Base-by-base conservation (phyloP, 2,113 vertebrate genomes). In the Etheostoma cragini region DNA sequence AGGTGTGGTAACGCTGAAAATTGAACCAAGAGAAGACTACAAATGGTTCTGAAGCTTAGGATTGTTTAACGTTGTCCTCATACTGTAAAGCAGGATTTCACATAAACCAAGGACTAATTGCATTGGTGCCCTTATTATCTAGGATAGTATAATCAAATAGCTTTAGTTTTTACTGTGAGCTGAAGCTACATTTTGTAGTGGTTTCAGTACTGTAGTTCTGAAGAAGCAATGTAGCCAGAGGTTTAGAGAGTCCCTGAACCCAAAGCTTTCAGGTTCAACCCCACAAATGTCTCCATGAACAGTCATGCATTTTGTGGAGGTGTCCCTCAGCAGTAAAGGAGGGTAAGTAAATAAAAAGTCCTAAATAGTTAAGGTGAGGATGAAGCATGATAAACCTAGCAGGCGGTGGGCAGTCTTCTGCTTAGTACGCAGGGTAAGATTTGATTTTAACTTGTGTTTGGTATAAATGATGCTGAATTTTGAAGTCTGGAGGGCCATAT, bases 1-100 rank as follows among this genome's bases (percentile, higher is more conserved):
- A 97, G 97, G 97, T 98, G 83, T 10, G 4, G 30, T 26, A 6
- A 38, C 6, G 50, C 57, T 15, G 21, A 6, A 17, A 4, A 47
- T 5, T 11, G 22, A 47, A 45, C 8, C 10, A 42, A 42, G 8
- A 11, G 60, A 46, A 53, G 13, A 15, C 11, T 14, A 6, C 26
- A 56, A 13, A 73, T 46, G 54, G 13, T 60, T 42, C n/a, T 1
- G 33, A 49, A 57, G 61, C 42, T 21, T 6, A 1, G 8, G 24
- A 21, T 35, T 21, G 26, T 58, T 12, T 58, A 14, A 50, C 15
- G 15, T 26, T 24, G 1, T 46, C 38, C 4, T 42, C 12, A 15
- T 19, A 35, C 33, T 42, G 38, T 11, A 17, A 53, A 26, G 16
- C 12, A 33, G 21, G 33, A 46, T 67, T 67, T 42, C 38, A 3